Conservation (phyloP, 2,797 vertebrate species). For the Manis pentadactyla region DNA sequence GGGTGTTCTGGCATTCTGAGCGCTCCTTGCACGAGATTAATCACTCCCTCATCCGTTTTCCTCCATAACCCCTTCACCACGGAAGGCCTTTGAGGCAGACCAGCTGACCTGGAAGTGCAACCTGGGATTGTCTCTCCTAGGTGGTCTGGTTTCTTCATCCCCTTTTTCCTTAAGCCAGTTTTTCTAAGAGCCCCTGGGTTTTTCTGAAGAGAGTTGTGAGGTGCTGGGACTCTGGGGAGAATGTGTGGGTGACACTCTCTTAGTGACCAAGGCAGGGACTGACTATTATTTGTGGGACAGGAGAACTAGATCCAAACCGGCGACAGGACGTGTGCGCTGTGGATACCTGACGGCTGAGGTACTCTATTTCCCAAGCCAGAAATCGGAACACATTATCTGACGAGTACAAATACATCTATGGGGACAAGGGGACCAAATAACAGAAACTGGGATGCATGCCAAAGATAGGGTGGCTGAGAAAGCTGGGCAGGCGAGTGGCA, state of each 20-base stretch:
- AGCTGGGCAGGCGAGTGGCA: background rate
- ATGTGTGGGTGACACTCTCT: background rate
- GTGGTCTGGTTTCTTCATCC: background rate
- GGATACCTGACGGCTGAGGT: background rate
- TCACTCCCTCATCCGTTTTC: background rate
- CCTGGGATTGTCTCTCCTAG: background rate
- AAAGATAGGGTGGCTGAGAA: background rate
- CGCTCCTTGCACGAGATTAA: accelerated
- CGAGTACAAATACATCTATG: background rate
- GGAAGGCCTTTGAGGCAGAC: background rate
- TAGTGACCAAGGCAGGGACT: background rate
- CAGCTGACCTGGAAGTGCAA: background rate
- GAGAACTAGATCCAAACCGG: accelerated
- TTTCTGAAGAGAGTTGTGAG: background rate
- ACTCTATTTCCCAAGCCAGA: background rate
- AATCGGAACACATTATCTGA: background rate
- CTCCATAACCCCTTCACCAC: accelerated
- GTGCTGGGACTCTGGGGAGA: too few relatives aligned
- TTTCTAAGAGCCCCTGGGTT: background rate
- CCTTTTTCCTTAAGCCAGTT: background rate
- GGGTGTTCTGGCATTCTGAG: accelerated
- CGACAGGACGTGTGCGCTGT: background rate
- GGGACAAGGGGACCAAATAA: background rate
- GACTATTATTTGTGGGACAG: accelerated
- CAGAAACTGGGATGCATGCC: background rate